Percentiles rank a stretch among this genome's conserved stretches.
Conservation (phyloP, 2,113 vertebrate species). For the Toxostoma redivivum region DNA sequence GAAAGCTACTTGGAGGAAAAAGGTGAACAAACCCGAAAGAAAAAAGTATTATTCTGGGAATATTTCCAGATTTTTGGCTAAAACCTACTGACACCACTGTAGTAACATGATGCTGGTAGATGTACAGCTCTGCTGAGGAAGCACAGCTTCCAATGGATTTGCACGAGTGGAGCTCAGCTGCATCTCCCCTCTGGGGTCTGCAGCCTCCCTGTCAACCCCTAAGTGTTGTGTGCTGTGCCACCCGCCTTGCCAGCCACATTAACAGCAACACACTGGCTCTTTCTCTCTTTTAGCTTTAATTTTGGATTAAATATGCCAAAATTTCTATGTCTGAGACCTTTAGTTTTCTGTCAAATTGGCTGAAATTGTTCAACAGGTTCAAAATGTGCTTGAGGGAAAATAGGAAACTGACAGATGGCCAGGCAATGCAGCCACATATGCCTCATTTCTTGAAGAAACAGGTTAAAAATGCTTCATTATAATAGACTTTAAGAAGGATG, state of each 20-base stretch:
- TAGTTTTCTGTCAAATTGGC: slow-evolving; percentile 4
- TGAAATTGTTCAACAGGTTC: slow-evolving; percentile 32
- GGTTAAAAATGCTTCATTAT: slow-evolving; percentile 7
- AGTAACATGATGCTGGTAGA: fast-evolving
- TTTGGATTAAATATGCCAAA: not conserved
- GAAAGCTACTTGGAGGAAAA: not conserved
- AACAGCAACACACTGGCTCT: not conserved
- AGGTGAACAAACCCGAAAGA: not conserved
- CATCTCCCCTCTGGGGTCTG: not conserved
- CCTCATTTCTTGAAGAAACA: slow-evolving; percentile 23
- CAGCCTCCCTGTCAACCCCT: not conserved
- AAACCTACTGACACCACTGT: not conserved
- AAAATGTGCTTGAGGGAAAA: slow-evolving; percentile 5
- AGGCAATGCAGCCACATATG: not conserved
- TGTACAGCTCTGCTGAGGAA: not conserved
- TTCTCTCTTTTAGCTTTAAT: not conserved
- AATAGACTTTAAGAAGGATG: not conserved
- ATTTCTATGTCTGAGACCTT: not conserved
- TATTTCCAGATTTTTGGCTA: not conserved
- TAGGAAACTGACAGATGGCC: slow-evolving; percentile 18
- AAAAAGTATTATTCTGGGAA: not conserved
- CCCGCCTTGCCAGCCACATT: not conserved
- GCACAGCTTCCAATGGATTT: not conserved
- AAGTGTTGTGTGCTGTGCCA: not conserved
- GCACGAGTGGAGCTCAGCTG: not conserved